phyloP scores from a whole-genome alignment of 2,113 vertebrate species.

The Mirza zaza region DNA sequence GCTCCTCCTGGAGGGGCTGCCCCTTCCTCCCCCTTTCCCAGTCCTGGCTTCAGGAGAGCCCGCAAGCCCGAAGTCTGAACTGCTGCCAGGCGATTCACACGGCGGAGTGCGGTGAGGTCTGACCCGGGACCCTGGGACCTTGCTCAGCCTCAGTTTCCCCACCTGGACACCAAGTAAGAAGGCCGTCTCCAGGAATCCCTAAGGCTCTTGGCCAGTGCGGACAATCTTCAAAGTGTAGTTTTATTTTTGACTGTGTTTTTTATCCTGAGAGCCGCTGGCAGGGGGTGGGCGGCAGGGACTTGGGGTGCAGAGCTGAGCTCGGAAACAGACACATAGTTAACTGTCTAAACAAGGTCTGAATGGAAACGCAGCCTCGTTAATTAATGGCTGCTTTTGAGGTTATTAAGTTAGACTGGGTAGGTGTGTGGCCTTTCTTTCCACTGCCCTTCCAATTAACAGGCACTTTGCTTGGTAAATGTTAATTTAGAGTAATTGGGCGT shows the following conservation, averaged over 20 bases:
- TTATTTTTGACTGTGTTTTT: background rate
- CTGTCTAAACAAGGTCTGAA: conserved; percentile 70
- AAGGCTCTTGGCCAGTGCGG: background rate
- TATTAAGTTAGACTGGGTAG: conserved; percentile 91
- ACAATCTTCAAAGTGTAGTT: background rate
- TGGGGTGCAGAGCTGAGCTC: background rate
- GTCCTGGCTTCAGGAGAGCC: too few species aligned
- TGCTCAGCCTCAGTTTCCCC: background rate
- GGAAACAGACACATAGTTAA: conserved; percentile 76
- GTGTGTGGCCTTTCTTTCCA: conserved; percentile 91
- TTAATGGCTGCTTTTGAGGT: conserved; percentile 88
- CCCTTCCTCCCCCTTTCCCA: too few species aligned
- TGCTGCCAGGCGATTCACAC: background rate
- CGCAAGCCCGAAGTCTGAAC: too few species aligned
- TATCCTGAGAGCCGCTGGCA: background rate
- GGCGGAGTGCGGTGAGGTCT: background rate
- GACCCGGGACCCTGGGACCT: background rate
- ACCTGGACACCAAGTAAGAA: background rate
- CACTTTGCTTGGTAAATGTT: conserved; percentile 87
- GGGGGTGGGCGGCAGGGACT: background rate
- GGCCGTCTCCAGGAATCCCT: background rate
- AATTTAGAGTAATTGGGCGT: conserved; percentile 88
- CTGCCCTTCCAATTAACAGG: conserved; percentile 83
- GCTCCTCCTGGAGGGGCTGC: too few species aligned
- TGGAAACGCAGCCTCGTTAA: conserved; percentile 78